These are phyloP conservation scores for Picus viridis DNA, from an alignment of 2,797 vertebrate genomes.

Conservation along the genomic window DNA sequence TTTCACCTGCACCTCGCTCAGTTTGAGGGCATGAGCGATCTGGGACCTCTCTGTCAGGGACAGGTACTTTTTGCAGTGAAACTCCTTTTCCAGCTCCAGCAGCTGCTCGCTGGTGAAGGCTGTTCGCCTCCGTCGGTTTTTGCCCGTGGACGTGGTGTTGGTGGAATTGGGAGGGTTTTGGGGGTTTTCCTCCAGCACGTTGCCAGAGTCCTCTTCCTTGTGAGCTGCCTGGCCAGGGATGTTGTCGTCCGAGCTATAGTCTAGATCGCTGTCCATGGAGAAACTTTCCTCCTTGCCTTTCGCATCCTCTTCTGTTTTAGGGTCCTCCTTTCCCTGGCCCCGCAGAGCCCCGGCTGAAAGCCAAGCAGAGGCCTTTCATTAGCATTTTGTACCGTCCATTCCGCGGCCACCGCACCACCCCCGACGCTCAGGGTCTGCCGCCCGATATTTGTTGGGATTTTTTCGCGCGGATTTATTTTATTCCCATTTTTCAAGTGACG, in stretches of 20 bases:
- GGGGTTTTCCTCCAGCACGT: conserved; percentile 78
- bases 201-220: conserved; percentile 88
- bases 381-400: not conserved
- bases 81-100: conserved; percentile 97
- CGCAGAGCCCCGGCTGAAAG: conserved; percentile 77
- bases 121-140: conserved; percentile 93
- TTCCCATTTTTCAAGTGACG: not conserved
- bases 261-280: conserved; percentile 96
- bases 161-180: conserved; percentile 69
- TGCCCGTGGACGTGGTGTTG: conserved; percentile 84
- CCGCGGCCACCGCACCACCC: not conserved
- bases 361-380: conserved; percentile 55
- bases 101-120: conserved; percentile 99
- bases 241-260: conserved; percentile 98
- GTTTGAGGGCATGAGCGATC: conserved; percentile 96
- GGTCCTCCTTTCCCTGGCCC: conserved; percentile 85
- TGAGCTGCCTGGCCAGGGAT: conserved; percentile 79
- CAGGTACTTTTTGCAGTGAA: conserved; percentile 99
- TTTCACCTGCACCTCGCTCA: conserved; percentile 98
- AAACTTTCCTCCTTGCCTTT: conserved; percentile 91
- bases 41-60: conserved; percentile 97
- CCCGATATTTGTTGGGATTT: not conserved
- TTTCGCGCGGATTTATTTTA: not conserved
- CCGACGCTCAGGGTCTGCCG: not conserved
- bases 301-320: conserved; percentile 87